Evolutionary conservation across 1,140 invertebrate genomes (phyloP).

Genomic region (Zaprionus taronus): DNA sequence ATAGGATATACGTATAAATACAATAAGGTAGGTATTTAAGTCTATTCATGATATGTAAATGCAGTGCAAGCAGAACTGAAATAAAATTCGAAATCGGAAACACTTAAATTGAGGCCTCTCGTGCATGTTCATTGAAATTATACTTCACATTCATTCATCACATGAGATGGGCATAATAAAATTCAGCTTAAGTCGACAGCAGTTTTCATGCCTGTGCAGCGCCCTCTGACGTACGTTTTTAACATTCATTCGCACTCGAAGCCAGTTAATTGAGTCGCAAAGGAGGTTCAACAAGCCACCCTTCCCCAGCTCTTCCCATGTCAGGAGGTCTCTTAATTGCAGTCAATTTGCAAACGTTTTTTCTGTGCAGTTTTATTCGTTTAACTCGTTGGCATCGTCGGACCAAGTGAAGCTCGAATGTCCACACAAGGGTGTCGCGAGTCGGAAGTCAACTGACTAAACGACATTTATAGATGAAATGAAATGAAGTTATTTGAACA

Average conservation of each 20-base stretch:
- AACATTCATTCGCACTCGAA: conserved; percentile 65
- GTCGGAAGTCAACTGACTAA: conserved; percentile 18
- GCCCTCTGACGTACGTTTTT: conserved; percentile 21
- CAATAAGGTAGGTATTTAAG: background rate
- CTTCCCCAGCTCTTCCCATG: background rate
- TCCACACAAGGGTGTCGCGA: conserved; percentile 3
- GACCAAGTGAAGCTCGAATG: conserved; percentile 30
- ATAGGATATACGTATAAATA: background rate
- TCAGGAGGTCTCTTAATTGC: conserved; percentile 53
- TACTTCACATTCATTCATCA: conserved; percentile 5
- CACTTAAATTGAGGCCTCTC: background rate
- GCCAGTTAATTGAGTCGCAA: conserved; percentile 61
- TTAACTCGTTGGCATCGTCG: conserved; percentile 37
- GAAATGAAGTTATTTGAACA: conserved; percentile 39
- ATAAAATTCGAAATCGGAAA: background rate
- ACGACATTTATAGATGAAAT: conserved; percentile 16
- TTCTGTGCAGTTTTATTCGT: conserved; percentile 35
- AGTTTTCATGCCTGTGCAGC: background rate
- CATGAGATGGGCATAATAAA: conserved; percentile 41
- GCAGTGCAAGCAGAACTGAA: background rate
- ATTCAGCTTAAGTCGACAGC: conserved; percentile 33
- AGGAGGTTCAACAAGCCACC: conserved; percentile 9
- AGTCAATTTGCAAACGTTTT: conserved; percentile 44
- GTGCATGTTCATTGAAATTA: conserved; percentile 25
- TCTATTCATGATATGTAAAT: background rate